Evolutionary conservation across 2,113 vertebrate species (phyloP).

Genomic region (Archilochus colubris): DNA sequence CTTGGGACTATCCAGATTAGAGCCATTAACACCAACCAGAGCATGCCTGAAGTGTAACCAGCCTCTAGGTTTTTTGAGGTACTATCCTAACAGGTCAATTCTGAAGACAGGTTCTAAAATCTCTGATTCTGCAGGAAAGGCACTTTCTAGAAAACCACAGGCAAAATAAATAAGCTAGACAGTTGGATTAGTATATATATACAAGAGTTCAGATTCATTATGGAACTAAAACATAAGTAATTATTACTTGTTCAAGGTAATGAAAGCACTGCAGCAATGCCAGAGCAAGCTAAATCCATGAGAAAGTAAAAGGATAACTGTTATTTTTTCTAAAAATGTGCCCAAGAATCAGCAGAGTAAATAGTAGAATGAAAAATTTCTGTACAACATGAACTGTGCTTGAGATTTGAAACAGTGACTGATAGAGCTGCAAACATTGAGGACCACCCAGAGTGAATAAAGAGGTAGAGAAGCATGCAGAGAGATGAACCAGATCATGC

Average conservation of each 20-base stretch:
- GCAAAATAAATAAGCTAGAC: background rate
- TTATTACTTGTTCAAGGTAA: background rate
- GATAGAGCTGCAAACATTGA: background rate
- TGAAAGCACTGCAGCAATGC: background rate
- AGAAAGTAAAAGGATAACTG: background rate
- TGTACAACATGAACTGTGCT: background rate
- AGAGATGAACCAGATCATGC: slow-evolving; percentile 19
- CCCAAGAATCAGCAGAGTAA: slow-evolving; percentile 24
- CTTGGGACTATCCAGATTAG: background rate
- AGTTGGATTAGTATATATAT: background rate
- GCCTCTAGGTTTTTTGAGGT: background rate
- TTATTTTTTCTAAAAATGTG: background rate
- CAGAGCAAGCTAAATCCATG: background rate
- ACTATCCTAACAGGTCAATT: background rate
- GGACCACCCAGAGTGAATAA: slow-evolving; percentile 54
- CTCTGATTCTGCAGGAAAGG: background rate
- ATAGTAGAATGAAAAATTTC: background rate
- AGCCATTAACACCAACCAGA: background rate
- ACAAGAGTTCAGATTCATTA: background rate
- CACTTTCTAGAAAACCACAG: background rate
- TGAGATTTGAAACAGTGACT: background rate
- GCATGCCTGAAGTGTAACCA: background rate
- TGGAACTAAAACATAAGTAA: background rate
- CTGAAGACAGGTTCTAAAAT: background rate
- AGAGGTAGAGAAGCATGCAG: background rate